Conservation (phyloP, 2,797 vertebrate species). For the Microctenopoma steveboyesi region DNA sequence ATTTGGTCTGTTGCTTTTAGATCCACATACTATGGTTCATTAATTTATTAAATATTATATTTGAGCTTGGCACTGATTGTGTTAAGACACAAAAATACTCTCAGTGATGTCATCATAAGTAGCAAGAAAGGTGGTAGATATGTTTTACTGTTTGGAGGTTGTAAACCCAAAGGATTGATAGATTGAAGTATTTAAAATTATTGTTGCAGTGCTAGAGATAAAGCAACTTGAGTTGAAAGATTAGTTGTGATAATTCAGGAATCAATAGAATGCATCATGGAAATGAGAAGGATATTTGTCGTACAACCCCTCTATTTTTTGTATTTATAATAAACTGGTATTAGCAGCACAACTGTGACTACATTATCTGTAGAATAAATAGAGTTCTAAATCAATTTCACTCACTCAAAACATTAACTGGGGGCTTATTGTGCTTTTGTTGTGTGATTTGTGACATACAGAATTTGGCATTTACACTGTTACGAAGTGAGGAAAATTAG, state of each 20-base stretch:
- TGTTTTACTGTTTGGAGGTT: background rate
- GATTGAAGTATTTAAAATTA: too few species aligned
- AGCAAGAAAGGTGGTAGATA: background rate
- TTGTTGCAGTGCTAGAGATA: background rate
- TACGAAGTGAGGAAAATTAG: background rate
- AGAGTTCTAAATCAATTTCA: background rate
- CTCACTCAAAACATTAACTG: background rate
- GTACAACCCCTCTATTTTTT: background rate
- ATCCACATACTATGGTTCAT: background rate
- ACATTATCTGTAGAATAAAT: background rate
- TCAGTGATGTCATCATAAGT: background rate
- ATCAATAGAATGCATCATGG: background rate
- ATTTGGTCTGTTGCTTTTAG: background rate
- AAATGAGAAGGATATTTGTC: background rate
- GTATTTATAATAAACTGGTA: background rate
- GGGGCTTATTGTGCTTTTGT: background rate
- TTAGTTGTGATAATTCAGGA: background rate
- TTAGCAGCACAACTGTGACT: background rate
- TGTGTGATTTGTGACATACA: background rate
- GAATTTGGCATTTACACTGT: background rate
- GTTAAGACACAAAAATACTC: background rate
- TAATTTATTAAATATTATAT: background rate
- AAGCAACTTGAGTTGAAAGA: background rate
- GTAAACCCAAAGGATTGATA: background rate
- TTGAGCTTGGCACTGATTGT: background rate